Evolutionary conservation across 2,113 vertebrate genomes (phyloP), one percentile per base, ranked within the genome.

Genomic region (Triplophysa dalaica): DNA sequence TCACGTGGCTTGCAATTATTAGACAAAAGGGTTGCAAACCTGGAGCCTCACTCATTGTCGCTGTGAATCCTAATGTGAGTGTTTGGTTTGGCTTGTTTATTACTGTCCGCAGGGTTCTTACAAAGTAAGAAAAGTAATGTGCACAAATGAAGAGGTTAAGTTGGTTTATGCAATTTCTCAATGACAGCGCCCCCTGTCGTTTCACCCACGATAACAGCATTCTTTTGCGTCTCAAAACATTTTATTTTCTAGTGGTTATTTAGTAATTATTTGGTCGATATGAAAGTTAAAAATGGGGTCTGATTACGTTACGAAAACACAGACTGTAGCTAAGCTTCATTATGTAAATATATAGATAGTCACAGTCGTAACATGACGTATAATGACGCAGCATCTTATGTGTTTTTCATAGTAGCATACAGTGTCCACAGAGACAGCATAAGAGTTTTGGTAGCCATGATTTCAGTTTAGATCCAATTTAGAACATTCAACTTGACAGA

Each of bases 321-420:
- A 21, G 38, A 67, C 41, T 67, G 10, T n/a, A 22, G 19, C n/a
- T 67, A 21, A 2, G 3, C 38, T 67, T 3, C n/a, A 16, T 6
- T 24, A 48, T 14, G 13, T 22, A 2, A 21, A 58, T n/a, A 4
- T 8, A 7, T 17, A 38, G 50, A 1, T 38, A 7, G 33, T 38
- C 33, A 38, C 33, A 38, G 33, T 0, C 33, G 33, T 38, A 38
- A 38, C 3, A 38, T 7, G 33, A 38, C 33, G 33, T 0, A 33
- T 3, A 21, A 73, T 73, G 54, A 73, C 70, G 38, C 70, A 16
- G 70, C 70, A 60, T 17, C 7, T 60, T 22, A 60, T 60, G 12
- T 17, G 29, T 13, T 73, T 56, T 22, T 70, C 50, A 33, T 8
- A 16, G 70, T 8, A 48, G 24, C 50, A 26, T 38, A 54, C 54